These are phyloP conservation scores for Ceryle rudis DNA, from an alignment of 2,797 vertebrate genomes.

Conservation along the genomic window DNA sequence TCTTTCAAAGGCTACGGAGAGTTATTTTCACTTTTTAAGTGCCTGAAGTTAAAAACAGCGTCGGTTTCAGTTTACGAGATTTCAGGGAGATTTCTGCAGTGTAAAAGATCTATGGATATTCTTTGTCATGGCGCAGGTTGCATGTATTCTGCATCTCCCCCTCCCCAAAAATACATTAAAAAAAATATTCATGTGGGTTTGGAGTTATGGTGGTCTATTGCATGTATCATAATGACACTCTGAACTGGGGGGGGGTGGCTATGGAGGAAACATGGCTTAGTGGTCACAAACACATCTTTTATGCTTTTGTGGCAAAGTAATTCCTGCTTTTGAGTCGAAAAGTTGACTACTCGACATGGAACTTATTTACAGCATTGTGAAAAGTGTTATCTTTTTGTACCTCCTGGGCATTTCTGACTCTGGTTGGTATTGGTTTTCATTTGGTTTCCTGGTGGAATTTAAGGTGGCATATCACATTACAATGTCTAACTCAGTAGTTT, in stretches of 20 bases:
- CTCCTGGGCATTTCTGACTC: not conserved
- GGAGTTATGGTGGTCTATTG: not conserved
- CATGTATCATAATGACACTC: not conserved
- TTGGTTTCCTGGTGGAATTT: not conserved
- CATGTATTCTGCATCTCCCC: accelerated
- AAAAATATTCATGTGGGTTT: not conserved
- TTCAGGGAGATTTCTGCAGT: not conserved
- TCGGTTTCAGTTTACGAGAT: not conserved
- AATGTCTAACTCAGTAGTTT: not conserved
- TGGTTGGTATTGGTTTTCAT: not conserved
- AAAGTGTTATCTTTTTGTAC: not conserved
- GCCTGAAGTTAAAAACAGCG: not conserved
- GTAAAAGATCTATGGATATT: not conserved
- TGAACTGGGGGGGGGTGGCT: not conserved
- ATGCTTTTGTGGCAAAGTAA: not conserved
- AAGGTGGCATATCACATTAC: not conserved
- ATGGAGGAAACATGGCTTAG: not conserved
- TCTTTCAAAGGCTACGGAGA: accelerated
- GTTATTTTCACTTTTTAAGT: not conserved
- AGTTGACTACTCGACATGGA: not conserved
- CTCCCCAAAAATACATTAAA: not conserved
- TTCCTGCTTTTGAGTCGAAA: not conserved
- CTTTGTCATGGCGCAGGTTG: not conserved
- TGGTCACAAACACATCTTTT: not conserved
- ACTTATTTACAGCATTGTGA: not conserved